A percentile compares a stretch with the other conserved stretches of the same genome.
Conservation (phyloP, 2,113 vertebrate species). For the Lathamus discolor region DNA sequence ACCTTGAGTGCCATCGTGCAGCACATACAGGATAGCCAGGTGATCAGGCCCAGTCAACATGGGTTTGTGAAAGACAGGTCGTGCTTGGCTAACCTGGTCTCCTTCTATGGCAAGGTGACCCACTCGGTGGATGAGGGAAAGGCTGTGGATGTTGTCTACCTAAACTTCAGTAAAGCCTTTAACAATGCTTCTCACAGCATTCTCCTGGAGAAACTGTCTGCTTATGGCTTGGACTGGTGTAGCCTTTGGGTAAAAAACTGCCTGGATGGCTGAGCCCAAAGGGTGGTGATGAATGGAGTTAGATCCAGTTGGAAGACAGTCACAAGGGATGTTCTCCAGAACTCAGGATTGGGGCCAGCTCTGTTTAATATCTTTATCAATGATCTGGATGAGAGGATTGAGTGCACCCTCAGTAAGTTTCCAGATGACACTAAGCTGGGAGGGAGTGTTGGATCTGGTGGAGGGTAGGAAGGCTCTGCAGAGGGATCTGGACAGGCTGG, state of each 20-base stretch:
- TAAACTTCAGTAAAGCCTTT: not conserved
- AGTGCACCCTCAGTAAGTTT: too few relatives aligned
- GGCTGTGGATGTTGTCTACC: not conserved
- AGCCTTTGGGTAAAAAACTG: too few relatives aligned
- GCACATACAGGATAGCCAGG: not conserved
- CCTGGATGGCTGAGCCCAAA: not conserved
- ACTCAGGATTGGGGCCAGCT: not conserved
- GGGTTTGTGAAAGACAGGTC: too few relatives aligned
- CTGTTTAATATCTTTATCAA: not conserved
- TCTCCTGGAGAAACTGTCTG: not conserved
- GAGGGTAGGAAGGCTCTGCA: too few relatives aligned
- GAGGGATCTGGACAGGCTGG: too few relatives aligned
- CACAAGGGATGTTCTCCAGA: not conserved
- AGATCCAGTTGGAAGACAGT: not conserved
- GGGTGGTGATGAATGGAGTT: not conserved
- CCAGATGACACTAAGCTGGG: too few relatives aligned
- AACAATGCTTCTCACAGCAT: not conserved
- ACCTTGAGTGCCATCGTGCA: not conserved
- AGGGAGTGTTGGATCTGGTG: too few relatives aligned
- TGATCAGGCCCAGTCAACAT: not conserved
- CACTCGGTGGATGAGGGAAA: not conserved
- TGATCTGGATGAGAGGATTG: not conserved
- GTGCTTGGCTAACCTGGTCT: not conserved
- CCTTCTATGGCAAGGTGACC: not conserved
- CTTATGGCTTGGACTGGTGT: not conserved